phyloP scores from a whole-genome alignment of 1,140 invertebrate genomes.

The Mamestra configurata region DNA sequence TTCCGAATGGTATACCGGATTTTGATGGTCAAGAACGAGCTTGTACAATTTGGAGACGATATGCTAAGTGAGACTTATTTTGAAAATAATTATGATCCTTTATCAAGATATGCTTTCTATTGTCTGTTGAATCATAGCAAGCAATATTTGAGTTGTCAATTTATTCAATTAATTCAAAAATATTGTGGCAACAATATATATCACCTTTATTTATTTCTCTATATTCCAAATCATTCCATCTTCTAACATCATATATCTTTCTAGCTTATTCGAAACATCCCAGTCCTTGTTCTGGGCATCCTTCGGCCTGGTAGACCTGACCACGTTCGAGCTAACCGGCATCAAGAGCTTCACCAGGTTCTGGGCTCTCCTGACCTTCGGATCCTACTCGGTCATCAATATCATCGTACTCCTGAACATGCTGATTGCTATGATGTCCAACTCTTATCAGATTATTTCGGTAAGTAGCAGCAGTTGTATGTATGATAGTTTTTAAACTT shows the following conservation, averaged over 20 bases:
- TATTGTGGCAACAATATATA: neutral
- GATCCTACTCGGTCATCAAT: slow-evolving; percentile 96
- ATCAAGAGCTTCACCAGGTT: slow-evolving; percentile 96
- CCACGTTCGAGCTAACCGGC: slow-evolving; percentile 94
- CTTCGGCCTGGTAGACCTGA: slow-evolving; percentile 96
- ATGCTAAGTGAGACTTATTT: slow-evolving; percentile 92
- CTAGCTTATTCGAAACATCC: slow-evolving; percentile 96
- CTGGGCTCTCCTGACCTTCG: slow-evolving; percentile 96
- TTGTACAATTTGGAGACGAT: slow-evolving; percentile 95
- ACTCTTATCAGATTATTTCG: slow-evolving; percentile 97
- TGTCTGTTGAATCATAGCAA: no score
- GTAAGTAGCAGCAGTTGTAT: no score
- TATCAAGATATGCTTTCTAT: no score
- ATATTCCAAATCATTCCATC: neutral
- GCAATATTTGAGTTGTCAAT: no score
- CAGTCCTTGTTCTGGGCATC: slow-evolving; percentile 98
- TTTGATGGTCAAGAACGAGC: slow-evolving; percentile 94
- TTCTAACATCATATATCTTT: slow-evolving; percentile 52
- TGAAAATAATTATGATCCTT: neutral
- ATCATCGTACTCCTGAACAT: slow-evolving; percentile 97
- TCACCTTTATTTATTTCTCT: no score
- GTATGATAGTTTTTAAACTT: no score
- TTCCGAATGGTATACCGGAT: slow-evolving; percentile 90
- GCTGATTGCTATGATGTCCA: slow-evolving; percentile 99
- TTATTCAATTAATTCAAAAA: no score